phyloP scores from a whole-genome alignment of 64 coral and sea anemone genomes.

The Montipora capricornis region DNA sequence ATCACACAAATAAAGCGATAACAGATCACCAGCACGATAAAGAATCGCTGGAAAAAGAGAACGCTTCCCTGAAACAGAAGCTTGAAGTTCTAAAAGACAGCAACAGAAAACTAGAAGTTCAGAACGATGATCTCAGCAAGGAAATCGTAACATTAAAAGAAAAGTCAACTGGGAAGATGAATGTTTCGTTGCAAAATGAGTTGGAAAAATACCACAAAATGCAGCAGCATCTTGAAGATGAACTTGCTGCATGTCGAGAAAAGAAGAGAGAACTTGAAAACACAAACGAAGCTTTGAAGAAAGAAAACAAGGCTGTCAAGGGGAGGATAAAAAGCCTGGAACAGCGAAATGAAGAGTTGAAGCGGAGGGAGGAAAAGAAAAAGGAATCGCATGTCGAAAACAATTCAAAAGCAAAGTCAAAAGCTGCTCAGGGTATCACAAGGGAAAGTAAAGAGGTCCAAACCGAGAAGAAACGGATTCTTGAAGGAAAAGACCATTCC shows the following conservation, averaged over 20 bases:
- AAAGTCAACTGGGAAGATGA: constrained; percentile 13
- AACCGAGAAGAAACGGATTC: not conserved
- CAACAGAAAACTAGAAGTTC: constrained; percentile 42
- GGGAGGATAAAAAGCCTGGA: constrained; percentile 32
- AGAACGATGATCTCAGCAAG: constrained; percentile 1
- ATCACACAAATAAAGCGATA: constrained; percentile 43
- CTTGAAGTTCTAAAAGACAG: constrained; percentile 2
- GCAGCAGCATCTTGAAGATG: constrained; percentile 40
- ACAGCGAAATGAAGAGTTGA: constrained; percentile 24
- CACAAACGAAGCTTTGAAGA: constrained; percentile 48
- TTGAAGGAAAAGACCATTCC: not conserved
- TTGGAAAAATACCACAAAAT: constrained; percentile 71
- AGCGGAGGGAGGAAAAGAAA: not conserved
- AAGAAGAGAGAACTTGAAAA: constrained; percentile 64
- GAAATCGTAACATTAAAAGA: constrained; percentile 25
- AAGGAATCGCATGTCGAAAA: not conserved
- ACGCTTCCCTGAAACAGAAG: constrained; percentile 15
- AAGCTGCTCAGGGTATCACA: not conserved
- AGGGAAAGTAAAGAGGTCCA: constrained; percentile 19
- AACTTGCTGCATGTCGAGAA: constrained; percentile 40
- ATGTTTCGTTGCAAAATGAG: constrained; percentile 69
- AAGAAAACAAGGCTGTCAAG: constrained; percentile 65
- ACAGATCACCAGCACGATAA: constrained; percentile 27
- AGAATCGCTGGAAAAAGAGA: constrained; percentile 34
- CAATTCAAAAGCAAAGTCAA: not conserved